Conservation (phyloP, 2,888 invertebrate genomes). For the Cataglyphis albicans region DNA sequence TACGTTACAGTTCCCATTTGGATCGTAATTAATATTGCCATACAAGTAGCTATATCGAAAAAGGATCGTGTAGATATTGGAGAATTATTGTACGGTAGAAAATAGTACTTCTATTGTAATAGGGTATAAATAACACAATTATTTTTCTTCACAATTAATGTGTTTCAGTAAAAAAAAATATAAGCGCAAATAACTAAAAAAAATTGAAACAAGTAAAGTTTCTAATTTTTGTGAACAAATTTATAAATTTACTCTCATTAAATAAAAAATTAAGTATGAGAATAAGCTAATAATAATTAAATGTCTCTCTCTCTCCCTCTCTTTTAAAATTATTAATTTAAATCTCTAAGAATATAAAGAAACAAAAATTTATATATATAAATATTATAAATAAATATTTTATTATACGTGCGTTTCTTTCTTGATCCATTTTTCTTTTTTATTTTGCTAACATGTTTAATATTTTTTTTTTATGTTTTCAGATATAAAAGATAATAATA, state of each 20-base stretch:
- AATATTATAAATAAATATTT: neutral
- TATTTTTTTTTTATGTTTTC: conserved; percentile 4
- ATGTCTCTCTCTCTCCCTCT: too few species aligned
- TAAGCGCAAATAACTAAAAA: neutral
- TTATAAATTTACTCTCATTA: neutral
- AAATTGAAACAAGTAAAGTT: neutral
- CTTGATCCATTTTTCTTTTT: neutral
- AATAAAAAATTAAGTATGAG: neutral
- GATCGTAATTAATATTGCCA: conserved; percentile 53
- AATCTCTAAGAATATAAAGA: neutral
- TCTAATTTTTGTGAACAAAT: neutral
- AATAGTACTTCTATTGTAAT: conserved; percentile 31
- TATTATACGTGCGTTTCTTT: neutral
- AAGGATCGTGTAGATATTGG: conserved; percentile 45
- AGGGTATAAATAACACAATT: conserved; percentile 36
- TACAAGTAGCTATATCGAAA: conserved; percentile 50
- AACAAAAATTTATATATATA: neutral
- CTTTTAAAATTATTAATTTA: neutral
- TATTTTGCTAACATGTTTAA: neutral
- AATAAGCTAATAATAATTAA: too few species aligned
- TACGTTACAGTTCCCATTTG: conserved; percentile 39
- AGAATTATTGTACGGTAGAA: conserved; percentile 30
- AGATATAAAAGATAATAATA: neutral
- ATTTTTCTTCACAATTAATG: conserved; percentile 14
- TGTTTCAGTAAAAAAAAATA: neutral